Evolutionary conservation across 2,888 invertebrate genomes (phyloP), one percentile per base, ranked within the genome.

Genomic region (Stramonita haemastoma): DNA sequence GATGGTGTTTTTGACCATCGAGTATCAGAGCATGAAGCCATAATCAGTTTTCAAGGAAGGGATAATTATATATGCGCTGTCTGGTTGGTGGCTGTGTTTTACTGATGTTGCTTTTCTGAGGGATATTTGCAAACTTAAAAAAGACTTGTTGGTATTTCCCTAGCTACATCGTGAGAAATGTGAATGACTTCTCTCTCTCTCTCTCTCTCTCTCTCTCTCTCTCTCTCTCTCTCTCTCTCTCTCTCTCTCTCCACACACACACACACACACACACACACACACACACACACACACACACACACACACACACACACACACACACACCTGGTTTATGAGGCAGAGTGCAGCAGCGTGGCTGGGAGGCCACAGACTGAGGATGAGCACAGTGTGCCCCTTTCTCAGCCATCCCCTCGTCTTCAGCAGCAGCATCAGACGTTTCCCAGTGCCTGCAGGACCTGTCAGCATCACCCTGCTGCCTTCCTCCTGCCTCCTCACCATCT

Each of bases 391-490:
- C 34, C 86, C 66, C 66, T 70, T 6, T 26, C 34, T 26, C 70
- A 70, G 32, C 32, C 34, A 66, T 22, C 70, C 36, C 57, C 36
- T 22, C 0, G n/a, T 34, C 66, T 70, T 66, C 66, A 86, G 36
- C 86, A 26, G 19, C 66, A 86, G 86, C 86, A 70, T 32, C 34
- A 66, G 8, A 32, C 70, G 22, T 15, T 86, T 86, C 5, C 34
- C 86, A 2, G 86, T 70, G 57, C 86, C 86, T 19, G 86, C 70
- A 11, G 86, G 86, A 6, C 86, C 86, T 13, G 70, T 29, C 34
- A 86, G 19, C 1, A 32, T 26, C 34, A 86, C 66, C 15, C 86
- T 66, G 34, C 34, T 8, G 5, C 66, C 19, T 70, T 19, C n/a
- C 6, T 73, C 29, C 8, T 73, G n/a, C 15, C 79, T 22, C 29